Evolutionary conservation across 1,140 invertebrate species (phyloP), one percentile per base, ranked within the genome.

Genomic region (Calephelis virginiensis): DNA sequence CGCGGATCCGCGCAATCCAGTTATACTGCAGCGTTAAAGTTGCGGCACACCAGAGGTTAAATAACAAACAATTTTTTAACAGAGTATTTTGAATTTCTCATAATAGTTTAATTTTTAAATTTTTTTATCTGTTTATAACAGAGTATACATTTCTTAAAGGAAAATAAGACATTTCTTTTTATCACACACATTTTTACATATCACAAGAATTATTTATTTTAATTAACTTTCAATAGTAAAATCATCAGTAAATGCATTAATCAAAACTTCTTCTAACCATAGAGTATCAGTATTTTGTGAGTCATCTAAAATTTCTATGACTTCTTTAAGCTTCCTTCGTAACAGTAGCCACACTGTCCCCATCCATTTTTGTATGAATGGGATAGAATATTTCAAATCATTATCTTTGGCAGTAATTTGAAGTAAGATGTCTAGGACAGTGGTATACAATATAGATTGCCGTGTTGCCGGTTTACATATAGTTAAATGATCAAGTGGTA

Each of bases 381-480:
- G 66, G 48, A 81, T 70, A 37, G 75, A 71, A 37, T 77, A 72
- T 62, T 73, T 69, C 28, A 78, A 63, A 73, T 83, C 69, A 65
- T 67, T 64, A 67, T 87, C 71, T 65, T 78, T 77, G 45, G 48
- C 10, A 61, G 82, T 80, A 1, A 74, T 75, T 68, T 78, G 74
- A 64, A 79, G 71, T 47, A 90, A 70, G 2, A 86, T 76, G 72
- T 90, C 83, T 76, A 88, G 77, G 61, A 90, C 83, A 68, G 82
- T 81, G 59, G 84, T 90, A 63, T 90, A 90, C n/a, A 90, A 72
- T 71, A 90, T 77, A 46, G 86, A 89, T 47, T 90, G 88, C 92
- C 93, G 93, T 64, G 93, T 94, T 8, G 92, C 92, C 61, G 96
- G 96, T 82, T 97, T 97, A 82, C 96, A 97, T 76, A 96, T 96